Evolutionary conservation across 2,888 invertebrate genomes (phyloP).

Genomic region (Xylophagus ater): DNA sequence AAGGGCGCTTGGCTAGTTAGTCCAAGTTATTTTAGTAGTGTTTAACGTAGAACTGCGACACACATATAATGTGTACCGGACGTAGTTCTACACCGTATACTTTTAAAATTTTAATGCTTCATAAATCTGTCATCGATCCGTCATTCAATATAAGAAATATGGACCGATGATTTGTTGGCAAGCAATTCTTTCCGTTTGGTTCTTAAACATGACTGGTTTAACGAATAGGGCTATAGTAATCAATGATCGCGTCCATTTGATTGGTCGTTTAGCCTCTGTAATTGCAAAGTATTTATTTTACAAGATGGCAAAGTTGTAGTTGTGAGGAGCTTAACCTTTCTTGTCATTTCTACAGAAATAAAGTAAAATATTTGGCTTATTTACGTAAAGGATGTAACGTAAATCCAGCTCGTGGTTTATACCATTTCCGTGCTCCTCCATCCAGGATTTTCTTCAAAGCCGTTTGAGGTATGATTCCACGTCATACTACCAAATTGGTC

Average conservation of each 20-base stretch:
- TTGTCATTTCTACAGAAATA: conserved; percentile 95
- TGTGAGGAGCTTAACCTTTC: conserved; percentile 96
- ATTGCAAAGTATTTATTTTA: conserved; percentile 89
- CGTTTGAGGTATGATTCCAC: conserved; percentile 98
- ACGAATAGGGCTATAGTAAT: conserved; percentile 87
- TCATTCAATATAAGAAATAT: no score
- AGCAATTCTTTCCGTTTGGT: conserved; percentile 35
- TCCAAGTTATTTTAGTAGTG: no score
- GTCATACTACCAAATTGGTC: conserved; percentile 93
- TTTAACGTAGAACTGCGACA: no score
- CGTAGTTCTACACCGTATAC: no score
- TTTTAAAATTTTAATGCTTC: no score
- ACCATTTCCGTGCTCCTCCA: conserved; percentile 97
- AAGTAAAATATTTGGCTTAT: conserved; percentile 94
- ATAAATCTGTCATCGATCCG: no score
- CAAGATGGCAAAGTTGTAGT: conserved; percentile 93
- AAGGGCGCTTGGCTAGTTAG: no score
- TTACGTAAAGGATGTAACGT: conserved; percentile 96
- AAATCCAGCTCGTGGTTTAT: conserved; percentile 96
- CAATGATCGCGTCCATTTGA: conserved; percentile 96
- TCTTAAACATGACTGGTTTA: conserved; percentile 71
- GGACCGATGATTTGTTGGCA: conserved; percentile 21
- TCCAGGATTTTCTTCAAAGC: conserved; percentile 95
- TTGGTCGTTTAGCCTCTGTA: conserved; percentile 91
- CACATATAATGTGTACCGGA: no score